Conservation (phyloP, 1,140 invertebrate genomes). For the Euura lappo region DNA sequence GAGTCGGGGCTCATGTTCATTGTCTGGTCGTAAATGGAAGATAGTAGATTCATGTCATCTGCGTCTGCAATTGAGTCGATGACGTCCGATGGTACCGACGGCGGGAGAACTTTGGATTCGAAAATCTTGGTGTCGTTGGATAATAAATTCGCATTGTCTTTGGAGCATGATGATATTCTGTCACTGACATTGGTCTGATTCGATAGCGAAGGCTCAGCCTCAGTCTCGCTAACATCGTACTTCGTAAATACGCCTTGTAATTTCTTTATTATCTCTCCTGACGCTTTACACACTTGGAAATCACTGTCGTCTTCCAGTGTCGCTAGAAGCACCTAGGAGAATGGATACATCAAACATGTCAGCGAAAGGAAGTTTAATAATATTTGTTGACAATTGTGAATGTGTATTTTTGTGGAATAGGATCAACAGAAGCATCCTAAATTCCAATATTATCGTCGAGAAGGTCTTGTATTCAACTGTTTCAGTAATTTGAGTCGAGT, state of each 20-base stretch:
- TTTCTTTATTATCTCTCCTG: slow-evolving; percentile 63
- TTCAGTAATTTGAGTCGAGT: background rate
- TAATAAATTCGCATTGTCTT: slow-evolving; percentile 17
- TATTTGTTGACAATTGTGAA: background rate
- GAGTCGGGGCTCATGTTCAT: slow-evolving; percentile 49
- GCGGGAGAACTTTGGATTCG: background rate
- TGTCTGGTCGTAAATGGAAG: slow-evolving; percentile 61
- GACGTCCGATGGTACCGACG: slow-evolving; percentile 34
- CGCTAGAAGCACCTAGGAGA: slow-evolving; percentile 61
- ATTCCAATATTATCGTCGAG: background rate
- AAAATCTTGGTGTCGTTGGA: slow-evolving; percentile 29
- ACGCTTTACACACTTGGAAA: slow-evolving; percentile 69
- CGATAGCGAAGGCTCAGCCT: background rate
- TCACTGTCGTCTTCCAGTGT: slow-evolving; percentile 74
- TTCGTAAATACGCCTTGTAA: slow-evolving; percentile 65
- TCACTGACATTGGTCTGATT: too few relatives aligned
- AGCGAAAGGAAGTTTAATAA: too few relatives aligned
- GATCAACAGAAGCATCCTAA: slow-evolving; percentile 9
- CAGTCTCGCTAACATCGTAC: slow-evolving; percentile 61
- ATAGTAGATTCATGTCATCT: slow-evolving; percentile 66
- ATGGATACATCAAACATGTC: background rate
- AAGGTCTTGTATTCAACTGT: background rate
- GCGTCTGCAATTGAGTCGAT: slow-evolving; percentile 64
- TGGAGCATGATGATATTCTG: too few relatives aligned
- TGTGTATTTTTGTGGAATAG: slow-evolving; percentile 9